Evolutionary conservation across 2,888 invertebrate genomes (phyloP), one percentile per base, ranked within the genome.

Genomic region (Sisyra nigra): DNA sequence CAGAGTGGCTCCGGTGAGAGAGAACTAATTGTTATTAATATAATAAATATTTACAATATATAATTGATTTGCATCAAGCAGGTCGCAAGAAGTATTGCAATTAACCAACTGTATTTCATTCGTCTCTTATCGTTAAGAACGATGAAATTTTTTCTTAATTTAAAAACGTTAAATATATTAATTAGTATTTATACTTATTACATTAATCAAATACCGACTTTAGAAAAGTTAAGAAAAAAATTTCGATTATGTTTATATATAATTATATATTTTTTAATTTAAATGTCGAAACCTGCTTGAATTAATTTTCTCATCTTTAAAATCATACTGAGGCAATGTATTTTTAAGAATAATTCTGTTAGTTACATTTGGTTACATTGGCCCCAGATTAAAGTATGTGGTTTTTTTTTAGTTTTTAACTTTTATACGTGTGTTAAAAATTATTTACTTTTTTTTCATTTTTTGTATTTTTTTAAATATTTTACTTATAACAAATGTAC

Each of bases 351-450:
- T 24, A 24, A 24, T 24, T 24, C 24, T 24, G 24, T 24, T 57
- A 59, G 59, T 59, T 59, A 58, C 56, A 57, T 57, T 55, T 55
- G 53, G 51, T 53, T 54, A 49, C 52, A 55, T 59, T 61, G 61
- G 61, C 61, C 61, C 61, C 61, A 59, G 61, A 38, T 31, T 41
- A 30, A 31, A 31, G 11, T 41, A 24, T 30, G 24, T 24, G 14
- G 24, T 37, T 19, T 40, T 36, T 32, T 41, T 33, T 41, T 24
- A 34, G n/a, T 31, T 29, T 31, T 37, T 37, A 14, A 17, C 14
- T 38, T 24, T 24, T 24, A 24, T 7, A 24, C 5, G 24, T 7
- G 24, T 24, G 24, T 24, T 24, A 24, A 24, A 24, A 24, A 5
- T 38, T 32, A 29, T 43, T 38, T 19, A 43, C 9, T 43, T 38